Conservation (phyloP, 1,140 invertebrate species). For the Micrasema longulum region DNA sequence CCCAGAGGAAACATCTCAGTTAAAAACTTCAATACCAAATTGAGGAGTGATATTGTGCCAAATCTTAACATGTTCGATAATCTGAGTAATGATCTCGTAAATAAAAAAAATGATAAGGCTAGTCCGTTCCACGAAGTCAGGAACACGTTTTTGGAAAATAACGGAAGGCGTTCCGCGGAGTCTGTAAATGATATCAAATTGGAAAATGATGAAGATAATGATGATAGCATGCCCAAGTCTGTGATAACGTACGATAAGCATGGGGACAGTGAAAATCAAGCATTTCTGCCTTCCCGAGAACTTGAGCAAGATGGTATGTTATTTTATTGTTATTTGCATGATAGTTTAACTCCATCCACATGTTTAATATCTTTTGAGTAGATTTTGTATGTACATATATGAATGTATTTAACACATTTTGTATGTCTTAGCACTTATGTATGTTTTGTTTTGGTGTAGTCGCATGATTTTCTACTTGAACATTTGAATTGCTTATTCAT, state of each 20-base stretch:
- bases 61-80: slow-evolving; percentile 30
- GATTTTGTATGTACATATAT: too few relatives aligned
- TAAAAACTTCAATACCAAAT: slow-evolving; percentile 35
- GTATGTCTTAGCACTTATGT: too few relatives aligned
- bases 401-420: too few relatives aligned
- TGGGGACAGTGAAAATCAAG: not conserved
- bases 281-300: slow-evolving; percentile 1
- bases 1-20: slow-evolving; percentile 27
- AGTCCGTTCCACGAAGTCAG: slow-evolving; percentile 8
- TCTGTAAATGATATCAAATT: slow-evolving; percentile 37
- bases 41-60: slow-evolving; percentile 26
- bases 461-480: too few relatives aligned
- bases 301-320: slow-evolving; percentile 37
- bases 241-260: slow-evolving; percentile 1
- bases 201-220: slow-evolving; percentile 37
- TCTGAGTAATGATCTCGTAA: slow-evolving; percentile 1
- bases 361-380: not conserved
- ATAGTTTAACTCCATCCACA: not conserved
- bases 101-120: slow-evolving; percentile 22
- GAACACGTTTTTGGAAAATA: slow-evolving; percentile 19
- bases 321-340: not conserved
- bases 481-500: too few relatives aligned
- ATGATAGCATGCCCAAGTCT: slow-evolving; percentile 19
- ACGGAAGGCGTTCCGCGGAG: slow-evolving; percentile 9
- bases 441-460: too few relatives aligned